Evolutionary conservation across 2,888 invertebrate species (phyloP), one percentile per base, ranked within the genome.

Genomic region (Trachelus tabidus): DNA sequence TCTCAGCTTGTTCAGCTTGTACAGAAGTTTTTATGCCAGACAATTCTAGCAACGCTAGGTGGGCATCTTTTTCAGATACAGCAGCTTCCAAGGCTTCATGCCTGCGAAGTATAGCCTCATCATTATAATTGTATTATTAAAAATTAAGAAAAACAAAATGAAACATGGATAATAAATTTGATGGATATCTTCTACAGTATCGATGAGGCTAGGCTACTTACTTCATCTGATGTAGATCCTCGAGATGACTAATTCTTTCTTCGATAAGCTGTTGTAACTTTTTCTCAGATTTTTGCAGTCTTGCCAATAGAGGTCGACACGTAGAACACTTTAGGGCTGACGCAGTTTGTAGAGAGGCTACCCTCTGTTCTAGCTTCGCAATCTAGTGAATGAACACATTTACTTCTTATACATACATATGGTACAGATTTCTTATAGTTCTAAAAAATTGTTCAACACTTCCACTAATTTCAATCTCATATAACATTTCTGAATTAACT

Each of bases 1-100:
- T 93, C 76, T 95, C 95, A 80, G 94, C 95, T 91, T 95, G 93
- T 82, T 93, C 93, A 68, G 94, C 94, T 87, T 95, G 95, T 75
- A 90, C 92, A 80, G 94, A 94, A 77, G 93, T 94, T 84, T 95
- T 93, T 76, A 95, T 94, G 12, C 95, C 95, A 78, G 94, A 94
- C 88, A 96, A 94, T 91, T 98, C 97, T 79, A 97, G 91, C 81
- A 97, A 93, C 0, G 97, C 97, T 85, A 98, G 94, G 91, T 96
- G 96, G 15, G 97, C 95, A 91, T 98, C 98, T 90, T 97, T 97
- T 88, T 97, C 97, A 87, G 96, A 96, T 80, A 98, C 95, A 4
- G 96, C 95, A 79, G 95, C 95, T 92, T 97, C 95, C 81, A 98
- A 92, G 76, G 97, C 95, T 92, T 98, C 97, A 92, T 96, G 95